A percentile compares a stretch with the other conserved stretches of the same genome.
These are phyloP conservation scores for Micrasema minimum DNA, from an alignment of 1,140 invertebrate genomes.

Conservation along the genomic window DNA sequence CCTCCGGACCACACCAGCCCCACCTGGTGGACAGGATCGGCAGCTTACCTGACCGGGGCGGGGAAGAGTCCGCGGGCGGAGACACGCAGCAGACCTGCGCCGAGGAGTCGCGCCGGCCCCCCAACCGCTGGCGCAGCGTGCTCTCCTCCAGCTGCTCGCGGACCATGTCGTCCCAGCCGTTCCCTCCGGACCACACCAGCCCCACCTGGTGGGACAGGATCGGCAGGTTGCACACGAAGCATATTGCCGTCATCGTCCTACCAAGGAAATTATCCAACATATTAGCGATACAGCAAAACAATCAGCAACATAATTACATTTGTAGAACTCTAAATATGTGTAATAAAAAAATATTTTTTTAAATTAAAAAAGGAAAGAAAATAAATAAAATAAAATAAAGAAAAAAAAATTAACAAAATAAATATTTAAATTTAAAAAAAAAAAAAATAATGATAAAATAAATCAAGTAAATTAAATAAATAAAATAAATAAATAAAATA, in stretches of 20 bases:
- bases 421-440: no score
- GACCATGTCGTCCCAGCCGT: constrained; percentile 91
- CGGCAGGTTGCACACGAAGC: constrained; percentile 94
- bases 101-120: constrained; percentile 85
- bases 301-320: not conserved
- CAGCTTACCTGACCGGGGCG: constrained; percentile 58
- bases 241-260: constrained; percentile 93
- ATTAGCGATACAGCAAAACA: not conserved
- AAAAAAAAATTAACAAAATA: no score
- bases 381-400: no score
- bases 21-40: constrained; percentile 71
- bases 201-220: constrained; percentile 94
- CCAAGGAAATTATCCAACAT: not conserved
- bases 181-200: constrained; percentile 90
- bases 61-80: constrained; percentile 75
- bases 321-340: no score
- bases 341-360: no score
- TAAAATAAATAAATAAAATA: no score
- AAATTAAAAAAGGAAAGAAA: no score
- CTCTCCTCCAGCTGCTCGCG: constrained; percentile 86
- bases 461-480: no score
- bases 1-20: constrained; percentile 91
- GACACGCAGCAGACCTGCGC: constrained; percentile 88
- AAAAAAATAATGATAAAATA: no score
- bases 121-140: constrained; percentile 81